These are phyloP conservation scores for Gopherus flavomarginatus DNA, from an alignment of 2,113 vertebrate species.

Conservation along the genomic window DNA sequence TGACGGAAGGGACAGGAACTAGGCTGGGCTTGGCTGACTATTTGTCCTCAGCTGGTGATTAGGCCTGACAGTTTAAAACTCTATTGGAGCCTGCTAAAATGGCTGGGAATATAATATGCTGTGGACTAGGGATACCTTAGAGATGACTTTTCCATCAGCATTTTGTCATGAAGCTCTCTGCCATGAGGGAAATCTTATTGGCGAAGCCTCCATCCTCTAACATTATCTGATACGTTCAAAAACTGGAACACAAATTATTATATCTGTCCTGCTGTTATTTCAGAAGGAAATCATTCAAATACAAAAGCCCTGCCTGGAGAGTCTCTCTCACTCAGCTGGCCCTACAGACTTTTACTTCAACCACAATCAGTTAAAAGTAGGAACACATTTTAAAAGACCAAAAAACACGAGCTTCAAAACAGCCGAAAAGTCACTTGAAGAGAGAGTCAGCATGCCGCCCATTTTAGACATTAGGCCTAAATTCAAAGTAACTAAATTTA, in stretches of 20 bases:
- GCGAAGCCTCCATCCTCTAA: conserved; percentile 61
- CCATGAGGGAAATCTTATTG: conserved; percentile 68
- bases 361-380: background rate
- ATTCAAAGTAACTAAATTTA: background rate
- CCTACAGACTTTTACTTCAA: conserved; percentile 35
- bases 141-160: conserved; percentile 60
- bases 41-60: background rate
- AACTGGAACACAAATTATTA: conserved; percentile 1
- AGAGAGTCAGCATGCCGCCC: background rate
- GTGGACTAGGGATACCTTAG: conserved; percentile 64
- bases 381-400: background rate
- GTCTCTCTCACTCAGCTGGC: conserved; percentile 5
- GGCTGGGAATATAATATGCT: conserved; percentile 69
- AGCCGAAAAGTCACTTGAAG: background rate
- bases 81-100: conserved; percentile 22
- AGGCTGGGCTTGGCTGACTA: background rate
- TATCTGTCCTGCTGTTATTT: conserved; percentile 41
- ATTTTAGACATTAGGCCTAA: background rate
- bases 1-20: background rate
- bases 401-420: background rate
- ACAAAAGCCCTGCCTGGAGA: conserved; percentile 13
- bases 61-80: background rate
- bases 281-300: conserved; percentile 40
- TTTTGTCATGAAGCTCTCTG: conserved; percentile 49
- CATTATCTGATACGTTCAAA: background rate